Conservation (phyloP, 2,113 vertebrate species). For the Romanogobio albipinnatus region DNA sequence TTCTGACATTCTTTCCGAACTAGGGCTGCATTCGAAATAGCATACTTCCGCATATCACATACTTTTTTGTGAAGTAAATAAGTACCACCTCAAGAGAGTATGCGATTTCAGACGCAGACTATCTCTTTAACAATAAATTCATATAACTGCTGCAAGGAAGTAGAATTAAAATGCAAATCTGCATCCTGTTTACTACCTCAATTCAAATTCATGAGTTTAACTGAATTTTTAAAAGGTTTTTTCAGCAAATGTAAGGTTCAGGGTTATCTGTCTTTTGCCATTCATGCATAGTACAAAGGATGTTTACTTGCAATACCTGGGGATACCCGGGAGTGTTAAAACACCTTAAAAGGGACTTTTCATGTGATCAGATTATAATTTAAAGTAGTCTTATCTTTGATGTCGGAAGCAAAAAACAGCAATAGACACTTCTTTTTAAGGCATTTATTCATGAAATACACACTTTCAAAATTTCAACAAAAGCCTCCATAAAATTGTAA, state of each 20-base stretch:
- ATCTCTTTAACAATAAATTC: too few species aligned
- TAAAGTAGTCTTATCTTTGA: not conserved
- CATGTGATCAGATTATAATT: not conserved
- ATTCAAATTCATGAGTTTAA: not conserved
- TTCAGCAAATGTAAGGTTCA: not conserved
- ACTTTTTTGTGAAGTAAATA: too few species aligned
- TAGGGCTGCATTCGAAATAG: too few species aligned
- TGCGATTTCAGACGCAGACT: too few species aligned
- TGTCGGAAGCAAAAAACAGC: slow-evolving; percentile 11
- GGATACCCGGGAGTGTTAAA: not conserved
- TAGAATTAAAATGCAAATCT: not conserved
- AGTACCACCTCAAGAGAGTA: too few species aligned
- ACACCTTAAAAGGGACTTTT: not conserved
- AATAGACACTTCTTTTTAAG: slow-evolving; percentile 68
- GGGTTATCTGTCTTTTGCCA: not conserved
- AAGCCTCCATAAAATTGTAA: slow-evolving; percentile 75
- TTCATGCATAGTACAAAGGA: not conserved
- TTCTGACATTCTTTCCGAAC: too few species aligned
- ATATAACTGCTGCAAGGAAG: too few species aligned
- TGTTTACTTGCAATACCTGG: not conserved
- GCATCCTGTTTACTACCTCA: not conserved
- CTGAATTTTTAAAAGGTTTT: not conserved
- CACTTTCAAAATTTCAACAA: slow-evolving; percentile 77
- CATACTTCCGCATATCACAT: too few species aligned
- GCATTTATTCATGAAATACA: slow-evolving; percentile 85